Conservation (phyloP, 2,113 vertebrate genomes). For the Prinia subflava region DNA sequence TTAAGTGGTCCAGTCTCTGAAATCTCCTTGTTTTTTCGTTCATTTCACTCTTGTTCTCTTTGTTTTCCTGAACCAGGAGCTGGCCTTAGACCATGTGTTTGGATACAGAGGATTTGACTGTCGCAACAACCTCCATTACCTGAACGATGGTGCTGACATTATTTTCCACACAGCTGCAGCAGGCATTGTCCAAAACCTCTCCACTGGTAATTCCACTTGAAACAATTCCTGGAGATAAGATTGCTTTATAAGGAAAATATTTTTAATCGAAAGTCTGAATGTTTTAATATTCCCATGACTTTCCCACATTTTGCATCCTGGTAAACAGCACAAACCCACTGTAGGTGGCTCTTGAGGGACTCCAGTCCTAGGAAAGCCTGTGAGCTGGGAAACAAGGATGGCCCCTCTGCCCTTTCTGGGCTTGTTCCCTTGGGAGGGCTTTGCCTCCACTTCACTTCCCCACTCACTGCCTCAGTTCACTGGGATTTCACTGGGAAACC, state of each 20-base stretch:
- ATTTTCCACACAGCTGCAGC: conserved; percentile 92
- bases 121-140: conserved; percentile 97
- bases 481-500: not conserved
- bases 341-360: not conserved
- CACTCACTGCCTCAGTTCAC: not conserved
- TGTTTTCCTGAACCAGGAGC: conserved; percentile 75
- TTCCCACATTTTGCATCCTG: not conserved
- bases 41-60: not conserved
- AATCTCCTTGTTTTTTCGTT: not conserved
- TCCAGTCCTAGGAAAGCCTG: accelerated
- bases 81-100: conserved; percentile 93
- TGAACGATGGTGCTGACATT: conserved; percentile 93
- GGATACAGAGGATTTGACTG: conserved; percentile 96
- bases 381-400: not conserved
- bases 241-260: not conserved
- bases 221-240: not conserved
- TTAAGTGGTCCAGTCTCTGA: not conserved
- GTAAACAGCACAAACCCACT: not conserved
- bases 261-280: not conserved
- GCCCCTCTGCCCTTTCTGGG: not conserved
- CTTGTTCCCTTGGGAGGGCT: not conserved
- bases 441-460: not conserved
- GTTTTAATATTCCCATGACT: not conserved
- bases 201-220: conserved; percentile 77
- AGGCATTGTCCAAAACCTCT: conserved; percentile 89